Conservation (phyloP, 2,888 invertebrate genomes). For the Deroplatys truncata region DNA sequence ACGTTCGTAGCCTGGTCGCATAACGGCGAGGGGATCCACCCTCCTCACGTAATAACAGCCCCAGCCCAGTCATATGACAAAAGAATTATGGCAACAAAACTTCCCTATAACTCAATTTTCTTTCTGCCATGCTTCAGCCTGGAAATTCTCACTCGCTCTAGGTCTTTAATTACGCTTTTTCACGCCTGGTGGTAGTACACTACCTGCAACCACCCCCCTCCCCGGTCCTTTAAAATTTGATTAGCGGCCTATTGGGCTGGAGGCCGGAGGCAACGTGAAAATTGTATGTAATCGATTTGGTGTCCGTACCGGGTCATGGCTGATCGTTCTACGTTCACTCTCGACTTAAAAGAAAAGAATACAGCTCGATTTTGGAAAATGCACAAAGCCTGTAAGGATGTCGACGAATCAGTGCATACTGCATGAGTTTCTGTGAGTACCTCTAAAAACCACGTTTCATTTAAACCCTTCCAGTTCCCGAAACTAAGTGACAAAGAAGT, state of each 20-base stretch:
- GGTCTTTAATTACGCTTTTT: slow-evolving; percentile 9
- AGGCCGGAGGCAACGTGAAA: not conserved
- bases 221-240: not conserved
- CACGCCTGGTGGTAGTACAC: not conserved
- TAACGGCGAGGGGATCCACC: not conserved
- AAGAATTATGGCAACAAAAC: slow-evolving; percentile 14
- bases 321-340: too few species aligned
- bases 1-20: not conserved
- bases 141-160: not conserved
- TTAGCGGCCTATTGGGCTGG: not conserved
- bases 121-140: not conserved
- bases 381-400: too few species aligned
- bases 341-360: too few species aligned
- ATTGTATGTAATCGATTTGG: not conserved
- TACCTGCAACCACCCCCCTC: not conserved
- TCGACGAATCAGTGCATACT: too few species aligned
- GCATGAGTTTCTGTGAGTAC: too few species aligned
- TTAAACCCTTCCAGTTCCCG: too few species aligned
- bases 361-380: too few species aligned
- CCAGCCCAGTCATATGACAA: slow-evolving; percentile 6
- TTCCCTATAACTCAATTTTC: slow-evolving; percentile 16
- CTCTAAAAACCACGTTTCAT: too few species aligned
- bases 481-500: too few species aligned
- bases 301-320: not conserved
- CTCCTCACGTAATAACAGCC: slow-evolving; percentile 4